A percentile compares a stretch with the other conserved stretches of the same genome.
phyloP scores from a whole-genome alignment of 2,113 vertebrate genomes.

The Rhea americana region DNA sequence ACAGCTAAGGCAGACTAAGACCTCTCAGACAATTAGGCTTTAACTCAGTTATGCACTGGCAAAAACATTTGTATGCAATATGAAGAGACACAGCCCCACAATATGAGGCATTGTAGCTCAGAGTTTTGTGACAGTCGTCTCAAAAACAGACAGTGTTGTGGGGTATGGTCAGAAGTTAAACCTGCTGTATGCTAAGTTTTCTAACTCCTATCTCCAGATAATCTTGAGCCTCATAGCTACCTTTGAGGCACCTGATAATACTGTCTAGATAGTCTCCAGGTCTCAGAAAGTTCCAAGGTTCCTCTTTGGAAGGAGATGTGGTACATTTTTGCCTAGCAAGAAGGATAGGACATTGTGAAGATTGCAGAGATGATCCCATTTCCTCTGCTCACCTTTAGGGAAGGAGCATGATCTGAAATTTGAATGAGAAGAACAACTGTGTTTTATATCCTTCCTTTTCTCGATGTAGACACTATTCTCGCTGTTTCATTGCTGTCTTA shows the following conservation, averaged over 20 bases:
- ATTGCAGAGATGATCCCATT: too few relatives aligned
- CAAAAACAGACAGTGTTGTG: neutral
- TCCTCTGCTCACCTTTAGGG: neutral
- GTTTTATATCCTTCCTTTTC: neutral
- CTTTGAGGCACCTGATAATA: neutral
- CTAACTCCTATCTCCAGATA: neutral
- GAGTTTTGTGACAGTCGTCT: neutral
- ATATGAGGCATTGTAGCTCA: accelerated
- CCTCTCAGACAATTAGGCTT: neutral
- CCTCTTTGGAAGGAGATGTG: too few relatives aligned
- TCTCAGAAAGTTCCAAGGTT: neutral
- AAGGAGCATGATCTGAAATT: neutral
- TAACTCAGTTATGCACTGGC: neutral
- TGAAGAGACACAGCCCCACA: neutral
- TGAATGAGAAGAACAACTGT: neutral
- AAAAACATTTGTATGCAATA: neutral
- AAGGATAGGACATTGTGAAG: neutral
- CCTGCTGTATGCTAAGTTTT: neutral
- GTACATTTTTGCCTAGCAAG: neutral
- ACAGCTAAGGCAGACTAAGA: accelerated
- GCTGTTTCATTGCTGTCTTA: neutral
- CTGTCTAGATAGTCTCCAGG: neutral
- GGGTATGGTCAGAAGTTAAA: neutral
- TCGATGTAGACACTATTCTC: accelerated
- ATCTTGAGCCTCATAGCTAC: neutral